phyloP scores from a whole-genome alignment of 2,888 invertebrate genomes.

The Pherbina coryleti region DNA sequence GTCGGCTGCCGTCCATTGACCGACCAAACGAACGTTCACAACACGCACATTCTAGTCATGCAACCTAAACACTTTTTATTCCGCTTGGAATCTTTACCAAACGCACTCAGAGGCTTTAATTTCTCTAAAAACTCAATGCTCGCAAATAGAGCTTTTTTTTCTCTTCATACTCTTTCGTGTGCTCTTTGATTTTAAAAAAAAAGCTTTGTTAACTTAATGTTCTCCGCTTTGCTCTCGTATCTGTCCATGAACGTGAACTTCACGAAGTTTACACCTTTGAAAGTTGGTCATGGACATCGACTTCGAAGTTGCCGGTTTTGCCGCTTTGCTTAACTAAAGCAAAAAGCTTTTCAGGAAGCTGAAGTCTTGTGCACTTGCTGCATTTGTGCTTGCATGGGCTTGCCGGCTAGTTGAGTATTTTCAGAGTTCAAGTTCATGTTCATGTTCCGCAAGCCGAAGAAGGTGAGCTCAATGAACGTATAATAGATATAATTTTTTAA shows the following conservation, averaged over 20 bases:
- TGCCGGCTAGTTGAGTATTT: background rate
- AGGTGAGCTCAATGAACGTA: background rate
- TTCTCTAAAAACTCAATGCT: background rate
- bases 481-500: background rate
- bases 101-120: too few species aligned
- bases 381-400: background rate
- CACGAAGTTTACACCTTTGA: conserved; percentile 8
- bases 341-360: background rate
- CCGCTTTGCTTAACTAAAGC: background rate
- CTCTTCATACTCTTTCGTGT: background rate
- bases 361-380: background rate
- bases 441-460: background rate
- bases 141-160: background rate
- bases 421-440: conserved; percentile 12
- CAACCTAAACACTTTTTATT: conserved; percentile 8
- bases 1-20: conserved; percentile 60
- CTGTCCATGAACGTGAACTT: conserved; percentile 38
- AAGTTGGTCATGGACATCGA: conserved; percentile 40
- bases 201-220: background rate
- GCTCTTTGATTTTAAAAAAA: background rate
- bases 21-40: conserved; percentile 50
- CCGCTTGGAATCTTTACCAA: too few species aligned
- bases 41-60: conserved; percentile 28
- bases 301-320: background rate
- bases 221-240: background rate